phyloP scores from a whole-genome alignment of 2,113 vertebrate species.

The Motacilla alba region DNA sequence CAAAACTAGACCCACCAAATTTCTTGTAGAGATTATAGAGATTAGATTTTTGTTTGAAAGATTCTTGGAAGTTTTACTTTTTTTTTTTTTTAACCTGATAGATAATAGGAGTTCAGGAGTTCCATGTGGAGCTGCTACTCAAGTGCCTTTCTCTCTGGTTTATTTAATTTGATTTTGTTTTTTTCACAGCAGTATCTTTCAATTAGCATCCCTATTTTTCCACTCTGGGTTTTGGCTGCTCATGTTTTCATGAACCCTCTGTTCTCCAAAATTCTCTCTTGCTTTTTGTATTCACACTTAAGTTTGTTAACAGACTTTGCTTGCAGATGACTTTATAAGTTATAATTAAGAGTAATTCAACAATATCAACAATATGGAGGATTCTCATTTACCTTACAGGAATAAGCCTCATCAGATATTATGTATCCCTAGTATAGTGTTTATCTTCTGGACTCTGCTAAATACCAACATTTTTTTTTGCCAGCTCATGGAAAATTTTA shows the following conservation, averaged over 20 bases:
- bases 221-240: background rate
- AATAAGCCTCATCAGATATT: background rate
- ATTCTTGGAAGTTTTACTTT: background rate
- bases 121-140: background rate
- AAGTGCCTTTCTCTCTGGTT: background rate
- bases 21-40: background rate
- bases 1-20: background rate
- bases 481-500: background rate
- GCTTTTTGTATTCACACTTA: background rate
- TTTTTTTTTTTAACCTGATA: background rate
- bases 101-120: background rate
- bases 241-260: background rate
- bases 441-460: background rate
- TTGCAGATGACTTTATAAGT: background rate
- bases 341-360: background rate
- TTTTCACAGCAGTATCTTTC: background rate
- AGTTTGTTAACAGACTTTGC: background rate
- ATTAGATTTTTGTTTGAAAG: background rate
- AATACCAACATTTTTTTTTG: background rate
- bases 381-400: background rate
- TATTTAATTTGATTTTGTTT: background rate
- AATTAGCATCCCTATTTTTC: background rate
- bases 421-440: rapidly evolving
- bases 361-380: background rate
- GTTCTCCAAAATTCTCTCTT: background rate